A percentile compares a stretch with the other conserved stretches of the same genome.
These are phyloP conservation scores for Dendronephthya gigantea DNA, from an alignment of 64 coral and sea anemone species.

Conservation along the genomic window DNA sequence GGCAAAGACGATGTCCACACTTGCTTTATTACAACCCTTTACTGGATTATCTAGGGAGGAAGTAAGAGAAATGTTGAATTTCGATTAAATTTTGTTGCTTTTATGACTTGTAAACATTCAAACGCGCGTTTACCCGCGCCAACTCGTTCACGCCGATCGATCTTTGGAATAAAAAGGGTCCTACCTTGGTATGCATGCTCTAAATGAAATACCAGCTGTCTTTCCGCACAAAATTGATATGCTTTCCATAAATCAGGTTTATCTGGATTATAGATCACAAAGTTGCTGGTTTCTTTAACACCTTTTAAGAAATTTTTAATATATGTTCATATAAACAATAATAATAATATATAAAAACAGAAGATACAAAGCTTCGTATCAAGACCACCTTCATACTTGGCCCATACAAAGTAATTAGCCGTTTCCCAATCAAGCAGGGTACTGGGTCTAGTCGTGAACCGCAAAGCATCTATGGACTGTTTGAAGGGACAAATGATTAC, in stretches of 20 bases:
- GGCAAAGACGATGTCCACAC: not conserved
- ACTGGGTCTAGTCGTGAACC: no score
- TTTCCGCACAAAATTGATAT: not conserved
- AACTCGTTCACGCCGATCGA: no score
- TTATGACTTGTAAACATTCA: no score
- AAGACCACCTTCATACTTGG: no score
- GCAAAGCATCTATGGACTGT: no score
- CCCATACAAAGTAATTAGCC: no score
- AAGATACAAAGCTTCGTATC: no score
- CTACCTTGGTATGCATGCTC: not conserved
- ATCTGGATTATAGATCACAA: not conserved
- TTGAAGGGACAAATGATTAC: no score
- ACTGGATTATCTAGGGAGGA: not conserved
- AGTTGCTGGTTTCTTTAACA: slow-evolving; percentile 12
- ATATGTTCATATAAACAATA: not conserved
- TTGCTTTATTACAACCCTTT: not conserved
- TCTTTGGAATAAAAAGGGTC: no score
- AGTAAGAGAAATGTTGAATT: not conserved
- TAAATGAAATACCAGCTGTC: slow-evolving; percentile 7
- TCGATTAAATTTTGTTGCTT: not conserved
- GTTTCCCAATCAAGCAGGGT: no score
- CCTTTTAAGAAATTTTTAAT: not conserved
- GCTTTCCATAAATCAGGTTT: slow-evolving; percentile 15
- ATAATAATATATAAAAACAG: no score
- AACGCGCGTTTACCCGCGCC: no score